Evolutionary conservation across 2,797 vertebrate species (phyloP), one percentile per base, ranked within the genome.

Genomic region (Eulemur albifrons): DNA sequence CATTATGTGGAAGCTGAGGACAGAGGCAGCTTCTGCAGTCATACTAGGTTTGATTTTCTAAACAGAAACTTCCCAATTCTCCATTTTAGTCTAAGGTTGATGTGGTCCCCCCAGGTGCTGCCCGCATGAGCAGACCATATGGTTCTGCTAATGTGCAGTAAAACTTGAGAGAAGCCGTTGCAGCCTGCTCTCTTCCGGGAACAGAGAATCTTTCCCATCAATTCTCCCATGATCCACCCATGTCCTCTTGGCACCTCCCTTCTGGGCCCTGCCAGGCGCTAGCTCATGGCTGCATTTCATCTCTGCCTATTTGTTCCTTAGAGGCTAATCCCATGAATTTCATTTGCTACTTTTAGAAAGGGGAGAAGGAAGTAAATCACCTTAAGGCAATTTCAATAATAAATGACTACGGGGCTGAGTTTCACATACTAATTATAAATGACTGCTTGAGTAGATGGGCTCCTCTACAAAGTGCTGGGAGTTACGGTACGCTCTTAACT

Each of bases 231-330:
- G 96, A 93, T 85, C 90, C 57, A 72, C 90, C 79, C 86, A 67
- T 45, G 61, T 94, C 81, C 94, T 89, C 90, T 59, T 87, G 92
- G 90, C 95, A 88, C 40, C 79, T 89, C 43, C 98, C 97, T 75
- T 98, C 98, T 30, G 97, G 98, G 45, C 97, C 97, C 96, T 99
- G 98, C 97, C 98, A 98, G 95, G 96, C 96, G 54, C 98, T 95
- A 98, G 97, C 97, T 99, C 98, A 50, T 98, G 98, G 90, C 98
- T 98, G 93, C 87, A 97, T 97, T 98, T 98, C 98, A 98, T 98
- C 98, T 98, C 97, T 97, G 89, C 95, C 90, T 98, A 96, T 81
- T 97, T 96, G 83, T 98, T 99, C 85, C 97, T 97, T n/a, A 97
- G 92, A 88, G 95, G 93, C 97, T 98, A 98, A 84, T 97, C 81